Base-by-base conservation (phyloP, 2,888 invertebrate genomes). In the Myopa testacea region DNA sequence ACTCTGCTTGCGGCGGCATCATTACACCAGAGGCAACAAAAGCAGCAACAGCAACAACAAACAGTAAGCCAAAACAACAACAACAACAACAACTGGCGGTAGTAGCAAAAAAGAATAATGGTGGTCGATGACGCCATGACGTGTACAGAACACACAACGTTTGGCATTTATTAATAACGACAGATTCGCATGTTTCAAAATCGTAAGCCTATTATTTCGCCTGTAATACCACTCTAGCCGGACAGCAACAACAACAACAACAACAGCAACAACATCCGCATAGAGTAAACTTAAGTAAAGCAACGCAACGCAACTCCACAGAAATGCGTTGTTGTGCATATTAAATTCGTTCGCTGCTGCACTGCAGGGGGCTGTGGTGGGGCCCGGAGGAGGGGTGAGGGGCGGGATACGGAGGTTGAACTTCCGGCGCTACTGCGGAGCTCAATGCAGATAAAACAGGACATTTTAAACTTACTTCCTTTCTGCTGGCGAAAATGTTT, bases 121-220 rank as follows among this genome's bases (percentile, higher is more conserved):
- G 55, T 5, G n/a, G 55, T 3, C 50, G 50, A 8, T n/a, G 55
- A 55, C 14, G 16, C 16, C 55, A 55, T 55, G 55, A 55, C 55
- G 45, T 69, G 4, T 45, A 52, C 40, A 38, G 16, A 38, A 37
- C 67, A 26, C 26, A 16, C 34, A 7, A 1, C 19, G 38, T 74
- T 75, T 75, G 55, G 38, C 75, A 40, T 75, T 75, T 75, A 68
- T 75, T 75, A 75, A 58, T 75, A 82, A 83, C 79, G 82, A 81
- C 81, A 80, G 80, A 81, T 81, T 83, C 80, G 83, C 82, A 83
- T 83, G 83, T 82, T 82, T 79, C 68, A 75, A 79, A 80, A 67
- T 75, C 81, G 81, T 81, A 82, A 82, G 80, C 80, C 80, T 79
- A 80, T 81, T 80, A 81, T 80, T 76, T 71, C 78, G 73, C 78